These are phyloP conservation scores for Marasmarcha lunaedactyla DNA, from an alignment of 2,888 invertebrate genomes.

Conservation along the genomic window DNA sequence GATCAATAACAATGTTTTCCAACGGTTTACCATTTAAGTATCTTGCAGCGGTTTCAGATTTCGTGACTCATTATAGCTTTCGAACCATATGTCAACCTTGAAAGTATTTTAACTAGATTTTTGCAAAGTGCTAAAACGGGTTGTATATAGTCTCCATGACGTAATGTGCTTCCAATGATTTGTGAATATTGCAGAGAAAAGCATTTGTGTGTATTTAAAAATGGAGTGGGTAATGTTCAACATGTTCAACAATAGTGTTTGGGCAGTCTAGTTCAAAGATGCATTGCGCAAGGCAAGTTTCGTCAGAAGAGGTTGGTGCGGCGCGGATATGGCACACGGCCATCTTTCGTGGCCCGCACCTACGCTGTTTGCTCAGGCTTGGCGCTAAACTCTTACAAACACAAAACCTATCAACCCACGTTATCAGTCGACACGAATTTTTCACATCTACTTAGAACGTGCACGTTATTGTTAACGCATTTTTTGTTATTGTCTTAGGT, in stretches of 20 bases:
- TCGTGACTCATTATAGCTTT: constrained; percentile 24
- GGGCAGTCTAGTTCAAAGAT: constrained; percentile 26
- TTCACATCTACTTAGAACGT: neutral
- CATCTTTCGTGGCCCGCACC: constrained; percentile 55
- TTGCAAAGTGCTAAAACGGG: constrained; percentile 1
- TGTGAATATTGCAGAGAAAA: too few relatives aligned
- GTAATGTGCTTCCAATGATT: too few relatives aligned
- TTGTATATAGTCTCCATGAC: neutral
- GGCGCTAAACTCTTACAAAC: constrained; percentile 36
- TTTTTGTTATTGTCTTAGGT: constrained; percentile 15
- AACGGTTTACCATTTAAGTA: neutral
- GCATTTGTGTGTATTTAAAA: too few relatives aligned
- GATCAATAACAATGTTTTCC: too few relatives aligned
- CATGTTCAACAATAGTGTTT: neutral
- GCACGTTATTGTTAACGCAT: constrained; percentile 5
- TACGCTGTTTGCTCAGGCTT: constrained; percentile 48
- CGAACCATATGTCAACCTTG: constrained; percentile 38
- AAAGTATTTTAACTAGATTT: constrained; percentile 19
- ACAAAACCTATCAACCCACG: constrained; percentile 29
- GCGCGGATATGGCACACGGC: constrained; percentile 62
- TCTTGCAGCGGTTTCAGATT: neutral
- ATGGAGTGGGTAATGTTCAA: too few relatives aligned
- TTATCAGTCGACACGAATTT: constrained; percentile 32
- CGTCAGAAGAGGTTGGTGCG: constrained; percentile 39
- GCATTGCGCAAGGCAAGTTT: constrained; percentile 51